Base-by-base conservation (phyloP, 2,888 invertebrate species). In the Malthinus flaveolus region DNA sequence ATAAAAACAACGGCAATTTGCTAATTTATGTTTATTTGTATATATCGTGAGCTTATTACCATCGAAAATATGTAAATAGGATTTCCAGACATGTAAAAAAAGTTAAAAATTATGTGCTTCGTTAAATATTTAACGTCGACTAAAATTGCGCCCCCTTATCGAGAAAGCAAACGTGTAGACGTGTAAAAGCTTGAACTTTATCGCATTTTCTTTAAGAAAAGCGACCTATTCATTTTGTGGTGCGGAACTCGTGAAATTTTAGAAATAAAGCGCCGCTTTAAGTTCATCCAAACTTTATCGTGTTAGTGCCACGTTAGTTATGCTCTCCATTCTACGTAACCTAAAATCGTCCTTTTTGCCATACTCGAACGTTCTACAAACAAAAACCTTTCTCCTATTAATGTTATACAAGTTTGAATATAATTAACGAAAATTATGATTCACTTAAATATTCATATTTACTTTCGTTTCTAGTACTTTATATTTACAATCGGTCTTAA, bases 1-100 rank as follows among this genome's bases (percentile, higher is more conserved):
- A 15, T 42, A 15, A 42, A 42, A 42, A 12, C n/a, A 5, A 42
- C 13, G 10, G 32, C 8, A 47, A 33, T 47, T 37, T 49, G 11
- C 37, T 56, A 51, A 56, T 56, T 56, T 51, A 56, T 51, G 56
- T 34, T 56, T 50, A 56, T 56, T 56, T 34, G 56, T 51, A 49
- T 47, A 56, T 56, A 46, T 51, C 56, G 56, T 51, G 56, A 37
- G 49, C 34, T 51, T 46, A 39, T 56, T 56, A 51, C 33, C 51
- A 12, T 37, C 23, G 32, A 35, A 50, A 49, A 51, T 56, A 56
- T 56, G 50, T 51, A 56, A 56, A 56, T 56, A 51, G 34, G 47
- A 36, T 34, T 44, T 39, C 34, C 31, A 44, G 45, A 49, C 49
- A 49, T 55, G 49, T 55, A 49, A 49, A 55, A 23, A 39, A 55